Conservation (phyloP, 2,888 invertebrate species). For the Lasiommata megera region DNA sequence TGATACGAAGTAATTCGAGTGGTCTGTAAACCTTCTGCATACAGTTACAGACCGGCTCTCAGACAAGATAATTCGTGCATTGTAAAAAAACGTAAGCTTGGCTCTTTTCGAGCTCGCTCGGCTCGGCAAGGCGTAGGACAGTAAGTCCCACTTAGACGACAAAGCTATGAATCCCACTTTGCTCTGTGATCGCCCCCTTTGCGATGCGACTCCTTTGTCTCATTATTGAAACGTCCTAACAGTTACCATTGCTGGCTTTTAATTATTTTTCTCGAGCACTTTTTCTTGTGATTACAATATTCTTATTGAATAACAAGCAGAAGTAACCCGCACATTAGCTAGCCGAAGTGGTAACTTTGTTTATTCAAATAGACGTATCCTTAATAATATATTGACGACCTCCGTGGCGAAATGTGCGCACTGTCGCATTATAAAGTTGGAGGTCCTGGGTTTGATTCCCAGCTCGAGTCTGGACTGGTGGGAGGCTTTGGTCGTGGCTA, state of each 20-base stretch:
- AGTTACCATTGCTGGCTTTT: constrained; percentile 26
- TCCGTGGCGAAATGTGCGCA: no score
- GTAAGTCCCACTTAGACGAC: constrained; percentile 63
- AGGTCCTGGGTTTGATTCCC: no score
- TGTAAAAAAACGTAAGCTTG: constrained; percentile 27
- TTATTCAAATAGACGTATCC: no score
- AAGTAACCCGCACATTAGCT: not conserved
- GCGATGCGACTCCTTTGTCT: constrained; percentile 45
- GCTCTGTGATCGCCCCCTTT: constrained; percentile 45
- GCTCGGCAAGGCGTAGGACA: constrained; percentile 40
- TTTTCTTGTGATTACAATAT: not conserved
- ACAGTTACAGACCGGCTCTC: constrained; percentile 16
- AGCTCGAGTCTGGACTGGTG: no score
- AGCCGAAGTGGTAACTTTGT: no score
- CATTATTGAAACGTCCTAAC: constrained; percentile 51
- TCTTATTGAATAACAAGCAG: not conserved
- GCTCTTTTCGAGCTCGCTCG: constrained; percentile 31
- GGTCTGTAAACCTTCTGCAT: constrained; percentile 6
- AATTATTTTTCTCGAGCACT: constrained; percentile 23
- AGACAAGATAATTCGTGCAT: constrained; percentile 29
- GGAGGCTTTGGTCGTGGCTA: no score
- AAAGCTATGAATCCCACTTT: constrained; percentile 51
- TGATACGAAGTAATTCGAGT: constrained; percentile 1
- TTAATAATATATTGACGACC: no score
- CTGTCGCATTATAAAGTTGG: no score